Base-by-base conservation (phyloP, 2,113 vertebrate genomes). In the Chrysochloris asiatica region DNA sequence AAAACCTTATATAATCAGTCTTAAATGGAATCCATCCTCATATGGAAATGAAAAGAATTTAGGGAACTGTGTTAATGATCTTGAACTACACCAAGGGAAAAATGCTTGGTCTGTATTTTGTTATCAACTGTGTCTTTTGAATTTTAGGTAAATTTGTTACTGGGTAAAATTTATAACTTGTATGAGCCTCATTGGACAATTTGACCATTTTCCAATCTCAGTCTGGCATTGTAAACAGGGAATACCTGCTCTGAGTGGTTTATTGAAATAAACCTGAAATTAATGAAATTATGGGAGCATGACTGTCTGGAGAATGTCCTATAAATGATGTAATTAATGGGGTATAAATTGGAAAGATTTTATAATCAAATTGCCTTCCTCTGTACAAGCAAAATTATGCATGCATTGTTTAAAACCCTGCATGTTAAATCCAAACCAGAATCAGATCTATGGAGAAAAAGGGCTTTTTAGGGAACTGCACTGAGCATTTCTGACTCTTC, bases 251-350 rank as follows among this genome's bases (percentile, higher is more conserved):
- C 52, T 93, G 61, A 8, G 2, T n/a, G 14, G 36, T 28, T 61
- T 82, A 76, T 10, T 86, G 52, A 93, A 93, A 93, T 52, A 76
- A 86, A 59, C 16, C 38, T 79, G 36, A 86, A 88, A 61, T 13
- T 28, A 30, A 76, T 90, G 43, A 45, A 86, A 83, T 54, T 80
- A 61, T 30, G 36, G 41, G 17, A 6, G 47, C 72, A 73, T 13
- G 22, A 47, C 82, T 75, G 4, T 13, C 59, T 36, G 33, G 33
- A 91, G 63, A 79, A 28, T 88, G 69, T 73, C 54, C 28, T 45
- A 24, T 21, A 76, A 75, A 8, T 14, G 79, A 38, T 43, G 71
- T 54, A 95, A 71, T 92, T 71, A 86, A 65, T 85, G 72, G 22
- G 3, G 56, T 26, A 59, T 59, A 75, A 92, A 50, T 47, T 93